Evolutionary conservation across 2,888 invertebrate genomes (phyloP), one percentile per base, ranked within the genome.

Genomic region (Nymphalis c-album): DNA sequence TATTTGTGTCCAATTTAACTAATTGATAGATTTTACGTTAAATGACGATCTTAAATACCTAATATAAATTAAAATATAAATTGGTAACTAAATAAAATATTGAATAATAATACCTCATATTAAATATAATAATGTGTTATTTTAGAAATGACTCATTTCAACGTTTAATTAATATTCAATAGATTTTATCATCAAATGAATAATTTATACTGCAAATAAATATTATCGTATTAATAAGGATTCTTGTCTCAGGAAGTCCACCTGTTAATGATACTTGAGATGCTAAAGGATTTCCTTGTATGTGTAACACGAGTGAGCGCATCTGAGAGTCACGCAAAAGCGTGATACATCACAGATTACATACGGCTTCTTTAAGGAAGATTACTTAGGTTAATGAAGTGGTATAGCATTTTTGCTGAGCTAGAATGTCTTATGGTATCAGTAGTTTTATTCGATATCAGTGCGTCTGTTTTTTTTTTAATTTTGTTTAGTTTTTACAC

Each of bases 201-300:
- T 31, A 55, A 26, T 7, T 55, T 31, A 31, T 31, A 50, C 18
- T 20, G 18, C n/a, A 47, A 6, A 31, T 31, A 10, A 50, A 50
- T 50, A 31, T 31, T 55, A 55, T 8, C 8, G 31, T 31, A 18
- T 50, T 50, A 50, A 50, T 18, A 50, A 50, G 68, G 68, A 66
- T 61, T 51, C 61, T 40, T 51, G 22, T 53, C 45, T 17, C 48
- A 50, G 61, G 67, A 64, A 60, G 64, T 60, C 48, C 63, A 67
- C 65, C 61, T 71, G 68, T 69, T 70, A 55, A 57, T 64, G 46
- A 64, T 67, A 68, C 63, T 63, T 63, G 53, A 64, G 61, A 62
- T 48, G 63, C 47, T 48, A 47, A 48, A 67, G 71, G 68, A 64
- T 71, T 72, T 72, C 72, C 71, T 70, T 60, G 63, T 65, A 50